These are phyloP conservation scores for Microtus richardsoni DNA, from an alignment of 2,113 vertebrate species.

Conservation along the genomic window DNA sequence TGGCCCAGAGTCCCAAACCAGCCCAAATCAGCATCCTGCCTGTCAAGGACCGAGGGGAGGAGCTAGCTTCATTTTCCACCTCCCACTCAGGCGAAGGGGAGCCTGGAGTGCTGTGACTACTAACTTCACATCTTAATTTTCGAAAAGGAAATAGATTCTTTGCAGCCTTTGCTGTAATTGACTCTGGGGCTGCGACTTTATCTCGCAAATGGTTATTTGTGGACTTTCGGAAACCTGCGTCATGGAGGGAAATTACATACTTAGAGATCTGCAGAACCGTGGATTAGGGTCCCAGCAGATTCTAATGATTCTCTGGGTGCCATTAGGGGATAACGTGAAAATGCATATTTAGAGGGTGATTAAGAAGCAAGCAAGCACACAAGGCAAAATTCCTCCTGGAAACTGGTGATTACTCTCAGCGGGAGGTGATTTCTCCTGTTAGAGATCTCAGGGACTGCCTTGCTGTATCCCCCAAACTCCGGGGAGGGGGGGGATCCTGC, in stretches of 20 bases:
- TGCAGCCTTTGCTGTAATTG: constrained; percentile 70
- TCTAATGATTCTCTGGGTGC: constrained; percentile 85
- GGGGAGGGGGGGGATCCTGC: neutral
- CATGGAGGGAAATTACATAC: constrained; percentile 76
- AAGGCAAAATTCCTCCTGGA: constrained; percentile 79
- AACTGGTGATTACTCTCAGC: constrained; percentile 74
- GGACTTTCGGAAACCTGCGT: constrained; percentile 65
- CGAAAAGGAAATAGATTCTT: constrained; percentile 77
- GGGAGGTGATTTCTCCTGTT: constrained; percentile 54
- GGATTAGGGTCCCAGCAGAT: constrained; percentile 82
- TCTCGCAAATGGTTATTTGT: constrained; percentile 76
- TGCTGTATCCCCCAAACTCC: neutral
- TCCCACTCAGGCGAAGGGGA: neutral
- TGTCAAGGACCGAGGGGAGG: neutral
- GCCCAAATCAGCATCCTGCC: neutral
- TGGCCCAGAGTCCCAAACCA: neutral
- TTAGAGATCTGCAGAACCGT: constrained; percentile 76
- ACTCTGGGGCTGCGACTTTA: constrained; percentile 74
- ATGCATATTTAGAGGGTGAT: constrained; percentile 85
- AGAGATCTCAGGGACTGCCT: neutral
- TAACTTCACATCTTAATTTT: constrained; percentile 76
- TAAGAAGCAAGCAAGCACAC: constrained; percentile 82
- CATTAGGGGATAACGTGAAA: constrained; percentile 85
- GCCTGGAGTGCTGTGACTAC: constrained; percentile 42
- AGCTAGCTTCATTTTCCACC: neutral